A percentile compares a stretch with the other conserved stretches of the same genome.
Evolutionary conservation across 2,113 vertebrate genomes (phyloP).

Genomic region (Gadus chalcogrammus): DNA sequence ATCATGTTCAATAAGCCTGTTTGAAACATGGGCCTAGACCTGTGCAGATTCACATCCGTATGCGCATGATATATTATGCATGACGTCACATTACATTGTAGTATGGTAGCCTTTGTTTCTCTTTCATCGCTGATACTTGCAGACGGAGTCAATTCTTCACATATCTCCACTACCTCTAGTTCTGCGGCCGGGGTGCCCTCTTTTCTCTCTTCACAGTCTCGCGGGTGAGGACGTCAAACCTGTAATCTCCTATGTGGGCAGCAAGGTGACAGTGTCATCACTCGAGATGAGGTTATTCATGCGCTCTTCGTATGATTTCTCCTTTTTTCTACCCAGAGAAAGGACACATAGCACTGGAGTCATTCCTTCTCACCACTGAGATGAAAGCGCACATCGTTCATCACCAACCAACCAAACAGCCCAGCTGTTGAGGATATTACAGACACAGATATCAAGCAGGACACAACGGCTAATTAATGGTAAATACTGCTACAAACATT

Average conservation of each 20-base stretch:
- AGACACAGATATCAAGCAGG: slow-evolving; percentile 50
- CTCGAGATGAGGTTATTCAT: slow-evolving; percentile 10
- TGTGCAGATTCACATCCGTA: background rate
- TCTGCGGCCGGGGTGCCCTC: background rate
- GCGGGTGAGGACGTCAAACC: background rate
- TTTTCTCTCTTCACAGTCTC: background rate
- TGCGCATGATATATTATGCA: too few relatives aligned
- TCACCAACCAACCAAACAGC: slow-evolving; percentile 36
- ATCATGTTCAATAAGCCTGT: slow-evolving; percentile 17
- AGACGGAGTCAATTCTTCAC: too few relatives aligned
- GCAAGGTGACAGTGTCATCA: slow-evolving; percentile 24
- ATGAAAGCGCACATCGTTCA: slow-evolving; percentile 68
- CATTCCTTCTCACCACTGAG: slow-evolving; percentile 24
- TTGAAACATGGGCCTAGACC: background rate
- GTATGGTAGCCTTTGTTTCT: too few relatives aligned
- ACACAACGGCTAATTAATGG: slow-evolving; percentile 9
- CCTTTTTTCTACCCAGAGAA: slow-evolving; percentile 13
- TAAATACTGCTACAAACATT: too few relatives aligned
- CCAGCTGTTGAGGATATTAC: slow-evolving; percentile 63
- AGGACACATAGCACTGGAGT: slow-evolving; percentile 30
- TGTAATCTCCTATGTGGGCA: slow-evolving; percentile 14
- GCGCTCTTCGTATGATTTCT: slow-evolving; percentile 4
- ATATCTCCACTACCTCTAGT: too few relatives aligned
- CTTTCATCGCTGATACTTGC: too few relatives aligned
- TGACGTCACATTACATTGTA: too few relatives aligned